phyloP scores from a whole-genome alignment of 2,797 vertebrate species.

The Enteromius radiatus region DNA sequence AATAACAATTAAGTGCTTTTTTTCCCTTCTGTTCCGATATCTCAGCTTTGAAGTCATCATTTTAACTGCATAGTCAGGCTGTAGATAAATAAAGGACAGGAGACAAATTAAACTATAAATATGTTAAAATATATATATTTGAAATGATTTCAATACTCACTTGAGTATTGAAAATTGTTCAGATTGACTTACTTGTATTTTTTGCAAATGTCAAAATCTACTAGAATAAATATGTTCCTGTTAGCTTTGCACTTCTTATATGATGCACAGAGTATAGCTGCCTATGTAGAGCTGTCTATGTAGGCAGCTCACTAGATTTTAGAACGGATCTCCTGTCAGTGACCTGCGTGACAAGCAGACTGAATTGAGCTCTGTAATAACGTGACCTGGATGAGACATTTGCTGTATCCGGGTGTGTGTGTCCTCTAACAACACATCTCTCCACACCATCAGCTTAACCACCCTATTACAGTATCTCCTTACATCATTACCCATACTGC shows the following conservation, averaged over 20 bases:
- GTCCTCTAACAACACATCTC: constrained; percentile 31
- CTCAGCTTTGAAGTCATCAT: not conserved
- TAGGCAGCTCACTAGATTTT: not conserved
- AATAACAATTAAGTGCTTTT: not conserved
- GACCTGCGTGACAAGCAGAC: constrained; percentile 5
- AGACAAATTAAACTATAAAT: not conserved
- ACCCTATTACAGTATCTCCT: constrained; percentile 34
- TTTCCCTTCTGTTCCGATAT: not conserved
- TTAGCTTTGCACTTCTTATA: not conserved
- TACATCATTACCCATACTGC: constrained; percentile 18
- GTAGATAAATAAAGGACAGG: not conserved
- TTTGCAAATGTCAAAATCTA: not conserved
- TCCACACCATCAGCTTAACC: constrained; percentile 31
- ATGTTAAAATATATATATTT: not conserved
- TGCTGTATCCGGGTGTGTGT: not conserved
- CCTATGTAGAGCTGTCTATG: too few relatives aligned
- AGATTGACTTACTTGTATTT: not conserved
- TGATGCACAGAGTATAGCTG: not conserved
- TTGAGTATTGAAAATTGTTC: not conserved
- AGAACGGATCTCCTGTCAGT: not conserved
- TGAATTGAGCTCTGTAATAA: constrained; percentile 39
- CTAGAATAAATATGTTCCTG: not conserved
- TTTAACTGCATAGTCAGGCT: not conserved
- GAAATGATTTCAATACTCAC: not conserved
- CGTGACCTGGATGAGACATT: not conserved